Conservation (phyloP, 2,797 vertebrate species). For the Falco berigora region DNA sequence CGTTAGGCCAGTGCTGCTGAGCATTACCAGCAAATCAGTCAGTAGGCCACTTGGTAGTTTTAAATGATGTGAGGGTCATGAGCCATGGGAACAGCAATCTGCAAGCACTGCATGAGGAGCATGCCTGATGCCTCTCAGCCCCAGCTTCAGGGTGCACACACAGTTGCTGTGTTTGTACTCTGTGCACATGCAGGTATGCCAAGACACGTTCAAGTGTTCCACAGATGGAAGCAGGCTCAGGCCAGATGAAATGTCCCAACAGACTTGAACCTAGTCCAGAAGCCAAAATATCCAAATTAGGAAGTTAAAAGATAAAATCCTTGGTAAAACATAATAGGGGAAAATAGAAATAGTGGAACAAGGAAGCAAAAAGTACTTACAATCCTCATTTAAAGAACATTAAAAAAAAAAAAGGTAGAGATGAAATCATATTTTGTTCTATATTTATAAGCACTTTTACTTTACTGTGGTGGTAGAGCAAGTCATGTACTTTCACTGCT, state of each 20-base stretch:
- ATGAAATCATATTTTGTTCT: not conserved
- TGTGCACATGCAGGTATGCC: too few relatives aligned
- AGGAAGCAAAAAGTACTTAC: not conserved
- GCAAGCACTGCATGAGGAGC: not conserved
- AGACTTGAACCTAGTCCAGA: not conserved
- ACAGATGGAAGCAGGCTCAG: not conserved
- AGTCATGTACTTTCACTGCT: not conserved
- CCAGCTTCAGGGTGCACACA: too few relatives aligned
- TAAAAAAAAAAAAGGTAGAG: not conserved
- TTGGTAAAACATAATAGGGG: not conserved
- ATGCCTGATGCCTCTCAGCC: not conserved
- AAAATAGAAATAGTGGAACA: not conserved
- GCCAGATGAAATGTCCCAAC: not conserved
- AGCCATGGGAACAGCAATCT: not conserved
- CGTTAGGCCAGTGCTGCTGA: not conserved
- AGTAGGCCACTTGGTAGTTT: not conserved
- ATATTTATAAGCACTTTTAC: not conserved
- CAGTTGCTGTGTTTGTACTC: not conserved
- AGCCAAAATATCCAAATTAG: not conserved
- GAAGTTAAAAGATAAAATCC: not conserved
- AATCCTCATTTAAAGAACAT: not conserved
- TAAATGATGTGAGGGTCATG: rapidly evolving
- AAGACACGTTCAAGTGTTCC: not conserved
- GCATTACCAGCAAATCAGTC: not conserved
- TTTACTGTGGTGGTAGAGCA: not conserved